A percentile compares a stretch with the other conserved stretches of the same genome.
Evolutionary conservation across 2,113 vertebrate genomes (phyloP).

Genomic region (Brachyhypopomus gauderio): DNA sequence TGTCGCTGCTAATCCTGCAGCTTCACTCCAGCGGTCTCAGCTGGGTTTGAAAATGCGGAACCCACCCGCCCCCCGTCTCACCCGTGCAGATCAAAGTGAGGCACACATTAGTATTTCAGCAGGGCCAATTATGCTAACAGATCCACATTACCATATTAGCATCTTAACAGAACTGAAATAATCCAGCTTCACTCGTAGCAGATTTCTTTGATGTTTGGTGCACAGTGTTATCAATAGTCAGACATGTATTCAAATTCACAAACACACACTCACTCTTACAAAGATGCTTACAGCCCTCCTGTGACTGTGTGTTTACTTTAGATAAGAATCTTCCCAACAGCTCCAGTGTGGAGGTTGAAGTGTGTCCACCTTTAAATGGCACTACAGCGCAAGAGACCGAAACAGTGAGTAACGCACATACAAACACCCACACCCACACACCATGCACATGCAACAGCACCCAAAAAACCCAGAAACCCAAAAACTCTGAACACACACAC

Average conservation of each 20-base stretch:
- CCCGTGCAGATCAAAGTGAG: conserved; percentile 46
- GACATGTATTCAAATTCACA: background rate
- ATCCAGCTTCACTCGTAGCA: conserved; percentile 45
- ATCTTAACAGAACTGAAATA: conserved; percentile 64
- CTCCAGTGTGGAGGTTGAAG: conserved; percentile 90
- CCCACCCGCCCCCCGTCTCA: background rate
- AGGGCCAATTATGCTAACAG: conserved; percentile 75
- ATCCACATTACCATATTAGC: conserved; percentile 71
- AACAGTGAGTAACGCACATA: conserved; percentile 75
- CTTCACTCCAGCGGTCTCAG: background rate
- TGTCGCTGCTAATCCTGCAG: background rate
- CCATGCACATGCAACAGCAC: no score
- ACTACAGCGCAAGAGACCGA: conserved; percentile 87
- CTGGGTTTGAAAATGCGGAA: background rate
- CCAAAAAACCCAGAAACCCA: no score
- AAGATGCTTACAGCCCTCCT: no score
- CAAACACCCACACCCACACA: conserved; percentile 59
- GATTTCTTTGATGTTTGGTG: conserved; percentile 57
- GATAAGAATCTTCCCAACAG: conserved; percentile 90
- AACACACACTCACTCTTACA: conserved; percentile 7
- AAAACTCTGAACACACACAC: background rate
- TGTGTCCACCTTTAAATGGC: conserved; percentile 88
- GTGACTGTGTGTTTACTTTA: conserved; percentile 53
- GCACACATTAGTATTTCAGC: conserved; percentile 54
- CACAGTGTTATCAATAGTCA: background rate